Evolutionary conservation across 2,113 vertebrate genomes (phyloP), one percentile per base, ranked within the genome.

Genomic region (Chlamydotis undulata): DNA sequence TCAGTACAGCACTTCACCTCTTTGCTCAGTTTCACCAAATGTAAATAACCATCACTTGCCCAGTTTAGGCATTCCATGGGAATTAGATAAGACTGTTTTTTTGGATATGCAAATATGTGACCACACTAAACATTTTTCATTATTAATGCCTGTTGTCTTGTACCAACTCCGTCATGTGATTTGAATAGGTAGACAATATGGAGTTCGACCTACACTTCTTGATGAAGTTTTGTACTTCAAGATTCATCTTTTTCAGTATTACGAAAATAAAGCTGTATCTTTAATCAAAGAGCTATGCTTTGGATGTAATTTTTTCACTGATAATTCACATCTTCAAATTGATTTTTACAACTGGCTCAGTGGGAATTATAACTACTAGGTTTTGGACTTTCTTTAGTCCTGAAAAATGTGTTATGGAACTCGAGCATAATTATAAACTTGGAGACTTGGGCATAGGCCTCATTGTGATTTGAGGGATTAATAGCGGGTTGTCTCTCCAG

Each of bases 381-480:
- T 91, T 91, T 97, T 43, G 64, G 68, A 75, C 39, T 88, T 91
- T 31, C 60, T 73, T 74, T 76, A 41, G 73, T 87, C 60, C 81
- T 94, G 87, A 94, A 89, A 93, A 89, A 93, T 79, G 74, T 68
- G 33, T 49, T 78, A 60, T 59, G 43, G 74, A 96, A 87, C 64
- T 50, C 56, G 18, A 50, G 70, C n/a, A 60, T n/a, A 85, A 92
- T 95, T 82, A 71, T 39, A 85, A 50, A 75, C 84, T 59, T 49
- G 49, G 57, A 91, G 70, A 87, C 43, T 79, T 79, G 49, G 43
- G 74, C 78, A 76, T 7, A 33, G 57, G 83, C 43, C 53, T 93
- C 61, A 22, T 56, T 90, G 75, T 85, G 86, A 79, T 88, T 78
- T 71, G 83, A 93, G 77, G 84, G 78, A 96, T 93, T 94, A 95